A percentile compares a stretch with the other conserved stretches of the same genome.
These are phyloP conservation scores for Chironomus striatipennis DNA, from an alignment of 1,140 invertebrate genomes.

Conservation along the genomic window DNA sequence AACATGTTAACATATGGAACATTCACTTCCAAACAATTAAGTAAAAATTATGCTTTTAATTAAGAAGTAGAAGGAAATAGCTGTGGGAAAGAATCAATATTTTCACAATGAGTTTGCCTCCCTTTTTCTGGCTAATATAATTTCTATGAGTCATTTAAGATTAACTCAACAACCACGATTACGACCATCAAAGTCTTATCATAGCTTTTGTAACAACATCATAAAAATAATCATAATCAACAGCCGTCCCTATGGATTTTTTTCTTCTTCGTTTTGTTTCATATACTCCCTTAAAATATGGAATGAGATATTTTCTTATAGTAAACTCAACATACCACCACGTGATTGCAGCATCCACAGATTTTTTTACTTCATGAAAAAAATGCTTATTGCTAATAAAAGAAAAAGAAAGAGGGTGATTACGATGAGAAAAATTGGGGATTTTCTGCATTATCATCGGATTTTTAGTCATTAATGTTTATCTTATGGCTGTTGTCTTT, in stretches of 20 bases:
- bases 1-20: conserved; percentile 17
- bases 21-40: conserved; percentile 21
- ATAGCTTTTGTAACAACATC: conserved; percentile 21
- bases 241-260: background rate
- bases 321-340: no score
- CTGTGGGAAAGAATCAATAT: background rate
- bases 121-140: conserved; percentile 1
- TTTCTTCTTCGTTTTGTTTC: no score
- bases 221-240: conserved; percentile 24
- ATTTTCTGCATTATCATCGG: conserved; percentile 21
- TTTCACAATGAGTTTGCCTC: background rate
- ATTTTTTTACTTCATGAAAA: no score
- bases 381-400: conserved; percentile 1
- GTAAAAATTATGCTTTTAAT: conserved; percentile 17
- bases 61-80: background rate
- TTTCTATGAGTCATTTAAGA: conserved; percentile 17
- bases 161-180: conserved; percentile 18
- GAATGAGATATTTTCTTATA: no score
- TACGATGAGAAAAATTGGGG: conserved; percentile 23
- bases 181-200: conserved; percentile 23
- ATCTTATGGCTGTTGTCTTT: background rate
- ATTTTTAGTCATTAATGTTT: conserved; percentile 22
- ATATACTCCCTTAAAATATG: no score
- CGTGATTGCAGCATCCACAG: no score
- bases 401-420: conserved; percentile 10